Percentiles rank a stretch among this genome's conserved stretches.
Evolutionary conservation across 2,113 vertebrate species (phyloP).

Genomic region (Taxidea taxus): DNA sequence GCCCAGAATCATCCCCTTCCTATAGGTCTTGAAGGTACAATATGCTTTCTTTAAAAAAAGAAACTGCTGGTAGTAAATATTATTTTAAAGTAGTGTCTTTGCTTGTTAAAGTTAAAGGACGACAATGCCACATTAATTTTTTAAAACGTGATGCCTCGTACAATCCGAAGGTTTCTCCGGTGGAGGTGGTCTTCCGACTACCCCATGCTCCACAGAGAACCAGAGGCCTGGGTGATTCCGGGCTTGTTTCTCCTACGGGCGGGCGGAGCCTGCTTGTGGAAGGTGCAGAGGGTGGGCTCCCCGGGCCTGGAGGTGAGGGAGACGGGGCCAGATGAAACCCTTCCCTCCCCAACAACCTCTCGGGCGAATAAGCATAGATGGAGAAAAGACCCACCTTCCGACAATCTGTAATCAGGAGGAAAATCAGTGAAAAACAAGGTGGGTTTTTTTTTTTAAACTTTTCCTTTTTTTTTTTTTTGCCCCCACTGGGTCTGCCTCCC

Average conservation of each 20-base stretch:
- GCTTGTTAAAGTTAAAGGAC: background rate
- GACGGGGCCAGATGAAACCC: accelerated
- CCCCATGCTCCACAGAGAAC: background rate
- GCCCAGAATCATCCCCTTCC: background rate
- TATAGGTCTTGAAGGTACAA: background rate
- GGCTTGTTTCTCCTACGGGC: background rate
- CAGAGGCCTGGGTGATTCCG: accelerated
- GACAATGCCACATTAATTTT: accelerated
- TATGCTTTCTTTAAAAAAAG: background rate
- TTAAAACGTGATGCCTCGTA: accelerated
- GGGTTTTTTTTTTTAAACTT: background rate
- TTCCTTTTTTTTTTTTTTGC: background rate
- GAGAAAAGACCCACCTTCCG: background rate
- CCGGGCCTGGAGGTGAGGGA: no score
- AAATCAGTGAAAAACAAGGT: background rate
- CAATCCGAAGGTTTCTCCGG: background rate
- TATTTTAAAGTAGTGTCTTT: background rate
- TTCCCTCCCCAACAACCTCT: background rate
- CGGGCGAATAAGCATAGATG: background rate
- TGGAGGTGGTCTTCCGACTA: background rate
- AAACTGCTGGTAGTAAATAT: accelerated
- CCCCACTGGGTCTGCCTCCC: background rate
- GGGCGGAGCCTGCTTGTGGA: accelerated
- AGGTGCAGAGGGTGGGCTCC: no score
- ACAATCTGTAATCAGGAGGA: background rate